Base-by-base conservation (phyloP, 2,888 invertebrate species). In the Polietes domitor region DNA sequence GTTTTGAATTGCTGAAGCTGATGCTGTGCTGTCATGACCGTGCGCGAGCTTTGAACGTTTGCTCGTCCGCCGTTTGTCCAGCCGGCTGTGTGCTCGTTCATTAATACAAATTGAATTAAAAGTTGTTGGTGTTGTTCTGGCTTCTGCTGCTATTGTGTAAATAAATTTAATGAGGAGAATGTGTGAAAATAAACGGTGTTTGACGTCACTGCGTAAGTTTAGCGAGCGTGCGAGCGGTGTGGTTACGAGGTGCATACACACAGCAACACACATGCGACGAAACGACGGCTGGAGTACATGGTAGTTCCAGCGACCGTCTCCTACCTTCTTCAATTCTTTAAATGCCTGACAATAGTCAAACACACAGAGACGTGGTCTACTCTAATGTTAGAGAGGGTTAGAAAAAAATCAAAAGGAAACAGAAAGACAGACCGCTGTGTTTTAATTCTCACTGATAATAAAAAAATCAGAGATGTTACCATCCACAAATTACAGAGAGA, bases 151-250 rank as follows among this genome's bases (percentile, higher is more conserved):
- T 47, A 3, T 53, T 53, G 24, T 53, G 65, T 41, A 10, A 65
- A 65, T 37, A 37, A 17, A 41, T 19, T 65, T 65, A 65, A 65
- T 65, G 37, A 65, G 37, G 65, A 32, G 41, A 65, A 32, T 37
- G 78, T 77, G 28, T 58, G 37, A 63, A 19, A 68, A 53, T 65
- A 41, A 65, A 65, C 41, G 37, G 10, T 5, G 47, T 68, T 84
- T 84, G 83, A 84, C 83, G 83, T 84, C 83, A 80, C 72, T 78
- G 71, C 83, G 74, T 83, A 73, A n/a, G 68, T 74, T 82, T 63
- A 74, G 77, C 61, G 5, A 5, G 5, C 53, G 24, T 15, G 2
- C n/a, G n/a, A n/a, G n/a, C n/a, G n/a, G n/a, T 15, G 2, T n/a
- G 15, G 47, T 47, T 47, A 47, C 47, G 47, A 47, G 15, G 47